Evolutionary conservation across 2,797 vertebrate genomes (phyloP), one percentile per base, ranked within the genome.

Genomic region (Malacoraja senta): DNA sequence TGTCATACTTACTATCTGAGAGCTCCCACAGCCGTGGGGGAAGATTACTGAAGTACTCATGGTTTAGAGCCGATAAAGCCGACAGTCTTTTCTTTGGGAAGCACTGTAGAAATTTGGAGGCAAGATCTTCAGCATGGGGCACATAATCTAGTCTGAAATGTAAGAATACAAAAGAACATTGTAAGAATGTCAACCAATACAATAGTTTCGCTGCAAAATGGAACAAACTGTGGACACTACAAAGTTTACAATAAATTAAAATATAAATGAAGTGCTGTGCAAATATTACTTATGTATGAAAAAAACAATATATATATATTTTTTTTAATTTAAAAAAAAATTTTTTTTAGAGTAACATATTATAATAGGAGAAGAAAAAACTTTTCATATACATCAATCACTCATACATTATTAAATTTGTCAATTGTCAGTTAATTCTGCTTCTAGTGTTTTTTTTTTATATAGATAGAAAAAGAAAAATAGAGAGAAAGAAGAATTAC

Each of bases 21-120:
- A 99, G 97, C 94, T 99, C 98, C 97, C 98, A 98, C 96, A 99
- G 98, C 97, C 98, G 97, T 24, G 98, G 97, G 94, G 98, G 98
- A 94, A 99, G 97, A 95, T 98, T 97, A 96, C 97, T 98, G 97
- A 99, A 99, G 96, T 98, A 99, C 95, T 98, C 97, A 0, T 99
- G 98, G 96, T 97, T 97, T 95, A 99, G 96, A 81, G 98, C 98
- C 68, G 97, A 96, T 95, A 97, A 98, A 90, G 98, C 98, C 15
- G 98, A 99, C 95, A 99, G 96, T 93, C 98, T 98, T 96, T 98
- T 98, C 97, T 99, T 99, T 97, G 98, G 98, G 96, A 98, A 99
- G 97, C 98, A 99, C 94, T 99, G 98, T 90, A 99, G 98, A 94
- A 99, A 98, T 96, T 98, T 98, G 95, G 97, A 98, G 93, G 98